Base-by-base conservation (phyloP, 53 echinoderm and acorn worm genomes). In the Glandiceps talaboti region DNA sequence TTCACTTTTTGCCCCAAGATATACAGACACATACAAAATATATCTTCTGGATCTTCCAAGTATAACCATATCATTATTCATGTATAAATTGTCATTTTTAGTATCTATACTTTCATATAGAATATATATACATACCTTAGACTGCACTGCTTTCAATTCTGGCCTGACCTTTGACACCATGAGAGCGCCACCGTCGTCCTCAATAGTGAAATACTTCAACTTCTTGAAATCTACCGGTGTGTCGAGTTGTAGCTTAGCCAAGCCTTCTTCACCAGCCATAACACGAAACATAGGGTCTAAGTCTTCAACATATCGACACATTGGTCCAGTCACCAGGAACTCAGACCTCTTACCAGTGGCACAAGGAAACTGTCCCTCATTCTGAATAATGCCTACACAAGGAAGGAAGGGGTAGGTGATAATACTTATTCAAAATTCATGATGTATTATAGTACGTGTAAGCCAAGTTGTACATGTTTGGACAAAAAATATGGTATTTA, bases 221-320 rank as follows among this genome's bases (percentile, higher is more conserved):
- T 72, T 79, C 74, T 85, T 76, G 31, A 95, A 87, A 79, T 95
- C 90, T 1, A 95, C 96, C 10, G 85, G 82, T 1, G 77, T 81
- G 80, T 89, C 96, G 75, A 95, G 80, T 27, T 79, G 75, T 10
- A 95, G 85, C 79, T 95, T 90, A 45, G 88, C 83, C 10, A 86
- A 29, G 26, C 91, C 90, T 32, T 92, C 86, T 25, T 83, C 87
- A 0, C 96, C 96, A 0, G 96, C 96, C 96, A 95, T 95, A 74
- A 92, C 80, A 31, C 86, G 88, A 28, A 95, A 76, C 76, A 92
- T 77, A 0, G 96, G 96, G 32, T 90, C 85, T 12, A 95, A 81
- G 74, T 95, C 96, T 14, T 88, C 82, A 1, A 90, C 89, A 79
- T 82, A 95, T 29, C 96, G 88, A 76, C 92, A 92, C 82, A 95